Conservation (phyloP, 92 coral and sea anemone species). For the Siderastrea siderea region DNA sequence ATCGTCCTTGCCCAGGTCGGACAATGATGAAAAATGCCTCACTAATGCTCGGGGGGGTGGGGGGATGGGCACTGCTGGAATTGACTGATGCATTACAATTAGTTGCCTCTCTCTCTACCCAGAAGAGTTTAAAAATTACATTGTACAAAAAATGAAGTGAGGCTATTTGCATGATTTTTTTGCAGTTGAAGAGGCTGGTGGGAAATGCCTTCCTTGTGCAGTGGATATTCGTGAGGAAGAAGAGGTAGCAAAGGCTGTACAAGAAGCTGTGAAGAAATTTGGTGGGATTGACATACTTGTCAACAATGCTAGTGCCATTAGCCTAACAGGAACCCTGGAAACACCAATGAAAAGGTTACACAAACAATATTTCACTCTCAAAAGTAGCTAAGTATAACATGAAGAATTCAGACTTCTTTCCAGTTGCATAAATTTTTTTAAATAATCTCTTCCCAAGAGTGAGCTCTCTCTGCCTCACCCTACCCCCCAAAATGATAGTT, state of each 20-base stretch:
- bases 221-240: conserved; percentile 96
- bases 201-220: conserved; percentile 93
- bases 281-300: conserved; percentile 96
- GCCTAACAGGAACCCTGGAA: conserved; percentile 90
- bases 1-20: too few species aligned
- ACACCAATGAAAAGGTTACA: conserved; percentile 95
- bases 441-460: too few species aligned
- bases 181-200: conserved; percentile 96
- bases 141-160: not conserved
- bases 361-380: not conserved
- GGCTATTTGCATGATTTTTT: not conserved
- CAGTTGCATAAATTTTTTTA: not conserved
- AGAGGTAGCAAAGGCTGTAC: conserved; percentile 81
- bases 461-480: too few species aligned
- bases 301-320: conserved; percentile 99
- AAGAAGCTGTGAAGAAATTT: conserved; percentile 90
- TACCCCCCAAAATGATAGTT: too few species aligned
- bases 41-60: not conserved
- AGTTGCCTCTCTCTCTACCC: too few species aligned
- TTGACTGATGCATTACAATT: not conserved
- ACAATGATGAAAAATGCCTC: too few species aligned
- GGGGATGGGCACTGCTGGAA: not conserved
- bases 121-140: too few species aligned
- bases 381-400: not conserved
- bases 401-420: not conserved